Evolutionary conservation across 2,113 vertebrate genomes (phyloP).

Genomic region (Antechinus stuartii): DNA sequence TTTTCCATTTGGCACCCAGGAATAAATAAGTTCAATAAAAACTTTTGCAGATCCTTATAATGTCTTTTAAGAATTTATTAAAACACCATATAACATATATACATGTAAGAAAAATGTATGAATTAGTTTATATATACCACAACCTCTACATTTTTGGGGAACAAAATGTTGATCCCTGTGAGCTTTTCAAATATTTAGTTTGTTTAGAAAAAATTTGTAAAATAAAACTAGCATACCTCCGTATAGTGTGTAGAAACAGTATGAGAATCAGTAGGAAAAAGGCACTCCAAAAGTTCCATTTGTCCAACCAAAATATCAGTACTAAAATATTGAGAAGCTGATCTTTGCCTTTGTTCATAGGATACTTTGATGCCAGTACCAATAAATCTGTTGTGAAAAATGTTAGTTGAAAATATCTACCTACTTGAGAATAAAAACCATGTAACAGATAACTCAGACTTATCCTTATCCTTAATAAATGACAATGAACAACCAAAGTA

Average conservation of each 20-base stretch:
- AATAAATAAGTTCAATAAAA: conserved; percentile 23
- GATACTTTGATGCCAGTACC: conserved; percentile 91
- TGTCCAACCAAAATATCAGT: conserved; percentile 92
- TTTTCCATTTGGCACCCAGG: background rate
- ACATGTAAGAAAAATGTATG: background rate
- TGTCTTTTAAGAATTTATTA: background rate
- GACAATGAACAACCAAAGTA: background rate
- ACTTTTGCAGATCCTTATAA: background rate
- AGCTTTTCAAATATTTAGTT: background rate
- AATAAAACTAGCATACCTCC: conserved; percentile 85
- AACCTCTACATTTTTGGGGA: background rate
- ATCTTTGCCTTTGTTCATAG: conserved; percentile 93
- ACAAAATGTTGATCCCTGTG: background rate
- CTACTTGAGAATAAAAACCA: conserved; percentile 29
- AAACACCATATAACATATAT: conserved; percentile 27
- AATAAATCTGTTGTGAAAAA: conserved; percentile 89
- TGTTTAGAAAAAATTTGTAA: conserved; percentile 21
- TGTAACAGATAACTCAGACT: background rate
- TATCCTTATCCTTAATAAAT: background rate
- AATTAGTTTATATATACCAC: background rate
- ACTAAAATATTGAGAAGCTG: conserved; percentile 88
- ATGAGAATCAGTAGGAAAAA: conserved; percentile 91
- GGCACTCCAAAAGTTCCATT: conserved; percentile 95
- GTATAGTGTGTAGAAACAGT: conserved; percentile 91
- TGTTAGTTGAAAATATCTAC: background rate